These are phyloP conservation scores for Drosophila navojoa DNA, from an alignment of 1,140 invertebrate genomes.

Conservation along the genomic window DNA sequence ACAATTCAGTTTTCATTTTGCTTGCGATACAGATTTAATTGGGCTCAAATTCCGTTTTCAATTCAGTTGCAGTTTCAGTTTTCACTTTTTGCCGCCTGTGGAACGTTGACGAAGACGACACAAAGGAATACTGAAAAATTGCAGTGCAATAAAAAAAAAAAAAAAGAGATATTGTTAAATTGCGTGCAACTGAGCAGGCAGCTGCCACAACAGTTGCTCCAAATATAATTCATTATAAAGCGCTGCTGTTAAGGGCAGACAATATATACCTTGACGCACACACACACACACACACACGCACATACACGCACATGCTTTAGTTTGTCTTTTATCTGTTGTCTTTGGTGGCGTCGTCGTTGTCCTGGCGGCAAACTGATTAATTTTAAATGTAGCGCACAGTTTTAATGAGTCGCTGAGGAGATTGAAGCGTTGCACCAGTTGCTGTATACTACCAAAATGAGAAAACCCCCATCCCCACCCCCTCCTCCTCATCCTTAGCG, in stretches of 20 bases:
- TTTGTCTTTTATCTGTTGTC: slow-evolving; percentile 32
- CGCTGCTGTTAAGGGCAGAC: not conserved
- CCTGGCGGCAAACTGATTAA: slow-evolving; percentile 51
- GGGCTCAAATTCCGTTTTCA: no score
- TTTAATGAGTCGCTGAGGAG: slow-evolving; percentile 64
- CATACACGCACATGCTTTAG: not conserved
- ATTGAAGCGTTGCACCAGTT: slow-evolving; percentile 20
- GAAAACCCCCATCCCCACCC: not conserved
- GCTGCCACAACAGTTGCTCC: not conserved
- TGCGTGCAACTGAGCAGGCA: not conserved
- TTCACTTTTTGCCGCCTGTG: not conserved
- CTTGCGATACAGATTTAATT: no score
- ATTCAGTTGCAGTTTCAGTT: no score
- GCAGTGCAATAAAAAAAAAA: not conserved
- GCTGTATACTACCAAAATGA: no score
- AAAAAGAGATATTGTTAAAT: not conserved
- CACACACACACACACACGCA: not conserved
- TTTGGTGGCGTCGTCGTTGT: not conserved
- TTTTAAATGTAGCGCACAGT: slow-evolving; percentile 67
- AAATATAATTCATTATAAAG: slow-evolving; percentile 3
- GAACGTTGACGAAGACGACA: not conserved
- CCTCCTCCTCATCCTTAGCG: not conserved
- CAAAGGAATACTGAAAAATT: not conserved
- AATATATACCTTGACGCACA: not conserved
- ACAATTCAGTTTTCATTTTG: no score